Evolutionary conservation across 2,888 invertebrate genomes (phyloP), one percentile per base, ranked within the genome.

Genomic region (Laothoe populi): DNA sequence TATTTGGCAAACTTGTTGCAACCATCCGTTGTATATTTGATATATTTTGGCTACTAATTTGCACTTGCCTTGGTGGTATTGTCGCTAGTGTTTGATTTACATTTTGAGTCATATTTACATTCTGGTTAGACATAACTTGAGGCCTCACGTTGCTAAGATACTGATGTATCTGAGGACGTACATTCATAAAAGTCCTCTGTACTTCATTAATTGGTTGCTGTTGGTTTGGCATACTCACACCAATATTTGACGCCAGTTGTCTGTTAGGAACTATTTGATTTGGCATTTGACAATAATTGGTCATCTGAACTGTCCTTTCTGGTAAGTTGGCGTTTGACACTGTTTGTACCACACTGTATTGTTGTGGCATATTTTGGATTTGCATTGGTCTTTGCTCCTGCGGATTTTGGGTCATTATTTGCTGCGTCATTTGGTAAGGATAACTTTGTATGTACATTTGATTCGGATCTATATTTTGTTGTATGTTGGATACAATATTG

Each of bases 381-480:
- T 78, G 81, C 63, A 81, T 73, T 19, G 71, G 75, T 63, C 74
- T 70, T 61, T 77, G 73, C 48, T 79, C 81, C 53, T 84, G 83
- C 44, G 73, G 67, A 58, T 70, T 77, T 59, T 81, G 82, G 0
- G 80, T 63, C 44, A 86, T 65, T 75, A 88, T 84, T 66, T 83
- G 88, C 11, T 82, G 86, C 46, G 81, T 83, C 19, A 88, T 69
- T 62, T 88, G 82, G 63, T 85, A 89, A 59, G 77, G 85, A 58
- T 83, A 86, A 66, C 84, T 86, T 59, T 87, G 90, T 4, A 88
- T 64, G 65, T 83, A 88, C 64, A 90, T 64, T 64, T 86, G 87
- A 68, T 84, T 88, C 60, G 86, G 90, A 26, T 88, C 86, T 66
- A 88, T 75, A 13, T 82, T 81, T 24, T 81, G 88, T 63, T 82